Evolutionary conservation across 2,888 invertebrate genomes (phyloP).

Genomic region (Macroteleia sp.): DNA sequence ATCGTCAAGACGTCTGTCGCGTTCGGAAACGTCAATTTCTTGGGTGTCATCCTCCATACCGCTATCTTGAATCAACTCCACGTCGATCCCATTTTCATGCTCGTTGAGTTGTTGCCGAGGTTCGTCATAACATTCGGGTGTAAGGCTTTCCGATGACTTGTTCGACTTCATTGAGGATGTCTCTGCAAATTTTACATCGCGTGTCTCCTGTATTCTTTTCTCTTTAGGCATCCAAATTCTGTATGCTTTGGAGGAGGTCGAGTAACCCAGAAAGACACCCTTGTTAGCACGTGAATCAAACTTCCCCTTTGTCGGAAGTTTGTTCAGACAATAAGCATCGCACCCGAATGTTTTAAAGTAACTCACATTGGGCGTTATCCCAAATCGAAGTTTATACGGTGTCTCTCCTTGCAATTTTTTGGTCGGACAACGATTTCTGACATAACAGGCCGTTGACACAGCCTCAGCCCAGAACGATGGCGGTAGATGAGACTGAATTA

Average conservation of each 20-base stretch:
- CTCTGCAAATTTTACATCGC: not conserved
- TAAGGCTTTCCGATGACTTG: not conserved
- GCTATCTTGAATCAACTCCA: not conserved
- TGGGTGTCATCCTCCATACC: not conserved
- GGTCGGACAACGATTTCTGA: conserved; percentile 68
- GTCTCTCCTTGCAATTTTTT: conserved; percentile 14
- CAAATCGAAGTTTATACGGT: conserved; percentile 50
- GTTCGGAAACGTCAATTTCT: no score
- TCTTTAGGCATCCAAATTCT: conserved; percentile 26
- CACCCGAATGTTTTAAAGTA: conserved; percentile 67
- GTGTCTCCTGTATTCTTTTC: not conserved
- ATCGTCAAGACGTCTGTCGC: no score
- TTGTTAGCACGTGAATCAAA: conserved; percentile 22
- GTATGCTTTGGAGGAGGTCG: conserved; percentile 16
- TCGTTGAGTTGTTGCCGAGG: not conserved
- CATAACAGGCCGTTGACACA: conserved; percentile 63
- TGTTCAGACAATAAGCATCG: conserved; percentile 6
- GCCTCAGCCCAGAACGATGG: not conserved
- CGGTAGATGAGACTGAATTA: conserved; percentile 3
- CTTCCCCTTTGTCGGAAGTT: conserved; percentile 12
- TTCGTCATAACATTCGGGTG: not conserved
- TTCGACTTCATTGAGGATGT: not conserved
- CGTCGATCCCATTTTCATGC: not conserved
- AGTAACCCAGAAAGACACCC: conserved; percentile 32
- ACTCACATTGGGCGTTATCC: conserved; percentile 45